Conservation (phyloP, 2,797 vertebrate genomes). For the Trachurus trachurus region DNA sequence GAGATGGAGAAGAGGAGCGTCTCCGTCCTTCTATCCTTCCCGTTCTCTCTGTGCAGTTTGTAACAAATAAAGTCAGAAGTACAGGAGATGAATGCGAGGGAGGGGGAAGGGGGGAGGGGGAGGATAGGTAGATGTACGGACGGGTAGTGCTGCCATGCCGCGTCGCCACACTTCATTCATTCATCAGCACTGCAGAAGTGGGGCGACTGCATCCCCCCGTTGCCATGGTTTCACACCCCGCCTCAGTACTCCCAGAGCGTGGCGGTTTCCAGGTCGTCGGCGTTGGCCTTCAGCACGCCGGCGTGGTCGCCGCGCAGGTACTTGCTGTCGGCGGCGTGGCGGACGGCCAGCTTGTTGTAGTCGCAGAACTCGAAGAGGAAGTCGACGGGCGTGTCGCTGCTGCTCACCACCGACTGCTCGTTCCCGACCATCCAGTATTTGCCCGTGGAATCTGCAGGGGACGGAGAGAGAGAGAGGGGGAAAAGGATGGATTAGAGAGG, state of each 20-base stretch:
- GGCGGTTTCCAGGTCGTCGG: constrained; percentile 92
- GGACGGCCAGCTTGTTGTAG: constrained; percentile 98
- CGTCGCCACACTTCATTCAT: constrained; percentile 26
- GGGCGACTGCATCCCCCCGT: constrained; percentile 25
- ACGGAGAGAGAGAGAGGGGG: background rate
- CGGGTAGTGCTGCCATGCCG: constrained; percentile 22
- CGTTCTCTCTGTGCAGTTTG: constrained; percentile 74
- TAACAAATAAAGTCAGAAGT: constrained; percentile 70
- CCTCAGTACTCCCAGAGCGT: constrained; percentile 98
- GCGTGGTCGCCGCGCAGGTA: constrained; percentile 98
- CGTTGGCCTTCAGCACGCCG: constrained; percentile 95
- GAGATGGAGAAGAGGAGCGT: background rate
- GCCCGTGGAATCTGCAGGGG: constrained; percentile 92
- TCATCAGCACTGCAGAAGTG: constrained; percentile 22
- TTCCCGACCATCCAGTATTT: constrained; percentile 97
- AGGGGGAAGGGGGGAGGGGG: background rate
- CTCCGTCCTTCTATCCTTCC: constrained; percentile 57
- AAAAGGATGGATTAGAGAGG: background rate
- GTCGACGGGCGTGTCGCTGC: constrained; percentile 93
- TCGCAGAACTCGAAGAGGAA: constrained; percentile 99
- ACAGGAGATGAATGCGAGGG: constrained; percentile 45
- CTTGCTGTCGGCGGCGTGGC: constrained; percentile 89
- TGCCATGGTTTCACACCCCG: background rate
- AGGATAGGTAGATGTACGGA: constrained; percentile 39
- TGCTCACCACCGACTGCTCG: constrained; percentile 94